These are phyloP conservation scores for Aldabrachelys gigantea DNA, from an alignment of 2,113 vertebrate species.

Conservation along the genomic window DNA sequence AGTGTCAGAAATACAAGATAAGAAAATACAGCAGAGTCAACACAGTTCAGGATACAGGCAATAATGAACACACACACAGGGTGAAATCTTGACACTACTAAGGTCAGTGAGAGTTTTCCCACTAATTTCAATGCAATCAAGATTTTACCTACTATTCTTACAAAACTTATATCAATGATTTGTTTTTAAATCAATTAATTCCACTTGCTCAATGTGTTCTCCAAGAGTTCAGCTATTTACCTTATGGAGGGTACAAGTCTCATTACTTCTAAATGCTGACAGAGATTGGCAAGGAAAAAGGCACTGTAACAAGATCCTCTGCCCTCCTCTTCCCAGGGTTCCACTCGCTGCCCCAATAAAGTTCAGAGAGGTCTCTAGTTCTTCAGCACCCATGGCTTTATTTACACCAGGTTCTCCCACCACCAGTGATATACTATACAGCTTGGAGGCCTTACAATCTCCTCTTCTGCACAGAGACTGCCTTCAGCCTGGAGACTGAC, in stretches of 20 bases:
- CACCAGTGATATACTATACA: too few relatives aligned
- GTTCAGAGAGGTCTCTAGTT: too few relatives aligned
- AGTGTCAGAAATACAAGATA: background rate
- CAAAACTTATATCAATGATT: background rate
- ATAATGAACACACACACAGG: background rate
- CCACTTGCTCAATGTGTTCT: background rate
- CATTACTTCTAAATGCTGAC: background rate
- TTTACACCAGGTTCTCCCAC: too few relatives aligned
- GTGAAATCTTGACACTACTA: background rate
- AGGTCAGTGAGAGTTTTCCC: background rate
- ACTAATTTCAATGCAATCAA: background rate
- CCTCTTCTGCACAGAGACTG: too few relatives aligned
- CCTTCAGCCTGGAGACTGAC: too few relatives aligned
- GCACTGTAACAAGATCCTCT: background rate
- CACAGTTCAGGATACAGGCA: background rate
- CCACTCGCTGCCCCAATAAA: too few relatives aligned
- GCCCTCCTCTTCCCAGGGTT: too few relatives aligned
- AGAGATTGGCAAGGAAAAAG: slow-evolving; percentile 8
- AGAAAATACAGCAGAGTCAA: background rate
- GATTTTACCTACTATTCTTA: background rate
- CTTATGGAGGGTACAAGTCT: background rate
- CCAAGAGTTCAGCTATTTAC: background rate
- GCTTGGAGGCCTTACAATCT: too few relatives aligned
- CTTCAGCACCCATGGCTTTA: too few relatives aligned
- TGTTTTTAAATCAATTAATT: background rate